Conservation (phyloP, 37 sponge, comb jelly and placozoan species). For the Amphimedon queenslandica region DNA sequence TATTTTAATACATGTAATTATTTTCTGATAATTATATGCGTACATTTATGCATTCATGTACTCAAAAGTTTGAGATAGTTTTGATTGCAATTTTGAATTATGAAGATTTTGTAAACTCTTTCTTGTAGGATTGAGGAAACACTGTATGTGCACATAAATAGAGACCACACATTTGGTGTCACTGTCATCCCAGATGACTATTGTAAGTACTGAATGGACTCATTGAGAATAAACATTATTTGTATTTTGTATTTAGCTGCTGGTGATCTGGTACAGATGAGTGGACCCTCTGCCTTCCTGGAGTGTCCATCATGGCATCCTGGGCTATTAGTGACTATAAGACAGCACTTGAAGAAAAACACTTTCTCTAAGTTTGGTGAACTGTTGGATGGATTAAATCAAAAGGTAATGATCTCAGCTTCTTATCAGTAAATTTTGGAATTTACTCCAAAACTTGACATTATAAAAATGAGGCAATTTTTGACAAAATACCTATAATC, state of each 20-base stretch:
- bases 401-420: constrained; percentile 56
- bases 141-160: constrained; percentile 60
- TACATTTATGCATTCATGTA: too few relatives aligned
- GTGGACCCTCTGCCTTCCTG: constrained; percentile 54
- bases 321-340: constrained; percentile 74
- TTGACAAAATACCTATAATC: too few relatives aligned
- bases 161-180: constrained; percentile 87
- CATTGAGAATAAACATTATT: constrained; percentile 40
- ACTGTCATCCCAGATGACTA: constrained; percentile 84
- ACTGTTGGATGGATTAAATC: constrained; percentile 72
- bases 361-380: constrained; percentile 78
- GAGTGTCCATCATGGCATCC: constrained; percentile 55
- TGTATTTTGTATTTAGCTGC: constrained; percentile 52
- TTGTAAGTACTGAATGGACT: constrained; percentile 46
- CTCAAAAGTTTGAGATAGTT: not conserved
- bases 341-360: constrained; percentile 81
- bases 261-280: constrained; percentile 83
- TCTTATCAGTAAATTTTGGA: too few relatives aligned
- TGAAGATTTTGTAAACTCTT: too few relatives aligned
- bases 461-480: too few relatives aligned
- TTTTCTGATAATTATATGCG: too few relatives aligned
- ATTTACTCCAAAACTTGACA: not conserved
- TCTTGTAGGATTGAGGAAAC: constrained; percentile 76
- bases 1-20: too few relatives aligned
- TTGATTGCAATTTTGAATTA: not conserved